These are phyloP conservation scores for Sphecodes monilicornis DNA, from an alignment of 2,888 invertebrate genomes.

Conservation along the genomic window DNA sequence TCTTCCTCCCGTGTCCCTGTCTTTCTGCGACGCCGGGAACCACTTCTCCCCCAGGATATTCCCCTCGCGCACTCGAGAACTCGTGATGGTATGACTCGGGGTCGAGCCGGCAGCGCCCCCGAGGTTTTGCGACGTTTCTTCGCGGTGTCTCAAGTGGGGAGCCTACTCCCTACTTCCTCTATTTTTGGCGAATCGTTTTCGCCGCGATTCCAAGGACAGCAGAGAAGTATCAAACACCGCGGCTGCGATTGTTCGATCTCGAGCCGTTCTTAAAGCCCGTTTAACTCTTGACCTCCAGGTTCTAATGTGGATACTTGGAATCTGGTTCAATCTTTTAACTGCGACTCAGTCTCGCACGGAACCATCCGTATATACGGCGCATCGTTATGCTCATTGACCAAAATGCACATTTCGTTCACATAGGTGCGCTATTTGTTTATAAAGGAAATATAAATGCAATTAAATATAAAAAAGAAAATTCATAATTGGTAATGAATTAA, in stretches of 20 bases:
- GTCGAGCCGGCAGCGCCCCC: conserved; percentile 22
- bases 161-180: conserved; percentile 19
- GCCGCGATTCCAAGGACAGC: neutral
- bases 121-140: conserved; percentile 56
- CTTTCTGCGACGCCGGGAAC: conserved; percentile 50
- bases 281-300: neutral
- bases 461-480: too few relatives aligned
- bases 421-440: too few relatives aligned
- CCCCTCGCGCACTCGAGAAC: conserved; percentile 50
- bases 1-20: conserved; percentile 47
- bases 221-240: neutral
- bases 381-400: too few relatives aligned
- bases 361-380: too few relatives aligned
- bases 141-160: conserved; percentile 56
- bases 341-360: too few relatives aligned
- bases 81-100: conserved; percentile 61
- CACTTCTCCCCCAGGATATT: conserved; percentile 66
- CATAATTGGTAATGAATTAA: too few relatives aligned
- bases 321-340: too few relatives aligned
- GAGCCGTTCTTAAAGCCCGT: neutral
- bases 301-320: neutral
- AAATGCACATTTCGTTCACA: too few relatives aligned
- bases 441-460: too few relatives aligned
- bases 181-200: conserved; percentile 46
- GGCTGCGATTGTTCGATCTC: neutral